Percentiles rank a stretch among this genome's conserved stretches.
Conservation (phyloP, 1,140 invertebrate genomes). For the Latrodectus geometricus region DNA sequence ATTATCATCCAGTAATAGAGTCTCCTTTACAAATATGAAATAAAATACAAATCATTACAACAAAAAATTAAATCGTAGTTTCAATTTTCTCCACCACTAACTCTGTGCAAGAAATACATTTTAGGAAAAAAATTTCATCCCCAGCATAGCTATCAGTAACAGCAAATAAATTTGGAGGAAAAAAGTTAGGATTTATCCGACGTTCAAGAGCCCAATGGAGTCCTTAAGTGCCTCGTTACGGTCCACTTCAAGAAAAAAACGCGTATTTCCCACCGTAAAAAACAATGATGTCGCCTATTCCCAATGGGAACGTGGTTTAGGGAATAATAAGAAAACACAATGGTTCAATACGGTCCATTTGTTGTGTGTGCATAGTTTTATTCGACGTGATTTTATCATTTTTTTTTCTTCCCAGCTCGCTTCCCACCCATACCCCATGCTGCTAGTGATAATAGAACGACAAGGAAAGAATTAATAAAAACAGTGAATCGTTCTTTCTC, state of each 20-base stretch:
- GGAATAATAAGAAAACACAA: slow-evolving; percentile 29
- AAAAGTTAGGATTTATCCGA: slow-evolving; percentile 24
- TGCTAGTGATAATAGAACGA: neutral
- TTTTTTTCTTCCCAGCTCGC: neutral
- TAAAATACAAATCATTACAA: too few species aligned
- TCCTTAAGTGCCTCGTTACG: slow-evolving; percentile 33
- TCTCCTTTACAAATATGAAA: too few species aligned
- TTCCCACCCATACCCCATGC: neutral
- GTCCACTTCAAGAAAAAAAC: slow-evolving; percentile 20
- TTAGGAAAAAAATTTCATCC: too few species aligned
- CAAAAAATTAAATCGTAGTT: too few species aligned
- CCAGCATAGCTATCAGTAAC: too few species aligned
- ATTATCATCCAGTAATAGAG: too few species aligned
- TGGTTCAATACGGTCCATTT: slow-evolving; percentile 44
- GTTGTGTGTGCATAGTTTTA: slow-evolving; percentile 15
- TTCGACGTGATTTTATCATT: neutral
- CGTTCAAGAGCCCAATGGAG: slow-evolving; percentile 30
- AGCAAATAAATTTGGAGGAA: neutral
- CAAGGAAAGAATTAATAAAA: neutral
- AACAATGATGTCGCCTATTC: slow-evolving; percentile 10
- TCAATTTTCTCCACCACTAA: too few species aligned
- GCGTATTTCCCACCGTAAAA: slow-evolving; percentile 21
- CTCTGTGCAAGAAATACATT: too few species aligned
- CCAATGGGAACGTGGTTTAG: slow-evolving; percentile 8
- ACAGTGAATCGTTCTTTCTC: slow-evolving; percentile 4